Base-by-base conservation (phyloP, 92 coral and sea anemone species). In the Bergia sp. region DNA sequence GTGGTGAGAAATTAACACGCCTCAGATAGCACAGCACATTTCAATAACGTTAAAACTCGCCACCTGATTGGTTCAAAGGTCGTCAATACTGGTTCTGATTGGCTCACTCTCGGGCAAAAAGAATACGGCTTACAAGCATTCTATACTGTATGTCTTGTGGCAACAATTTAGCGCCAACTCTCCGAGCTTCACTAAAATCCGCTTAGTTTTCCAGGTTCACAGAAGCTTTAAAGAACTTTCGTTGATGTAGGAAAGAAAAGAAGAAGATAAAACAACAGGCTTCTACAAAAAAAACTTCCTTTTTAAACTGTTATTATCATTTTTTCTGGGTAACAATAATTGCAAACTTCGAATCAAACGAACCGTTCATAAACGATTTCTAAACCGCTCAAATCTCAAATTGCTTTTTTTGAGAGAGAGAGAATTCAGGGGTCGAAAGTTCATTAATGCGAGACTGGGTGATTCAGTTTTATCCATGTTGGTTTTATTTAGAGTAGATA, bases 21-120 rank as follows among this genome's bases (percentile, higher is more conserved):
- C 87, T 84, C 87, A 69, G 87, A 83, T 69, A 71, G 79, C 87
- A 84, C 66, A 71, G 98, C 98, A 92, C 86, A 95, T 94, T 94
- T 95, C 98, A 93, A 93, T 92, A 92, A 94, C 95, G 81, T 88
- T 88, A 73, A 88, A 89, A 89, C 87, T 72, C 66, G 95, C 85
- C 77, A 73, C 88, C 73, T 80, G 96, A 95, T 95, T 95, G 98
- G 98, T 77, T 88, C 71, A 92, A 5, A 80, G 16, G 65, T 45
- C 29, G 43, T 45, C 64, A 71, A 71, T 84, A 72, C 72, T 49
- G 49, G 87, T 45, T 84, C 79, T 84, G 87, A 84, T 84, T 84
- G 87, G 87, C 5, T 72, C 87, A 38, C 37, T 41, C 36, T 84
- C 64, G 44, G 61, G 66, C 87, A 29, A 72, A 81, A 82, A 84